Percentiles rank a stretch among this genome's conserved stretches.
phyloP scores from a whole-genome alignment of 2,888 invertebrate genomes.

The Alitta virens region DNA sequence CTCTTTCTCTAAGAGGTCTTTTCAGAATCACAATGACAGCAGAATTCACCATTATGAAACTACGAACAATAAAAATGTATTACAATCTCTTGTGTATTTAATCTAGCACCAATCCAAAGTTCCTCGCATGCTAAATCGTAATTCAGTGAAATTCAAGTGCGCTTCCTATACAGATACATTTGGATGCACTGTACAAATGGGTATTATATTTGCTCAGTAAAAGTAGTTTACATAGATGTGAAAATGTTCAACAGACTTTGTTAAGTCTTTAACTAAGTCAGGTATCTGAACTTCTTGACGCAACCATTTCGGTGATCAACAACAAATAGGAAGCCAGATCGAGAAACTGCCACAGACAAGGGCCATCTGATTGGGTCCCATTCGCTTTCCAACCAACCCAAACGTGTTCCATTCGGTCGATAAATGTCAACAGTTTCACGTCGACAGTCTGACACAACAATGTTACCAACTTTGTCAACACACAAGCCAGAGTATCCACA shows the following conservation, averaged over 20 bases:
- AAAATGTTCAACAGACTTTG: too few species aligned
- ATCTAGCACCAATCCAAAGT: too few species aligned
- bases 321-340: conserved; percentile 12
- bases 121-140: not conserved
- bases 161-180: not conserved
- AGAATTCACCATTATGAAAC: too few species aligned
- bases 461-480: conserved; percentile 6
- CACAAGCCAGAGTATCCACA: conserved; percentile 7
- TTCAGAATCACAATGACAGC: too few species aligned
- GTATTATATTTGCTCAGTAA: not conserved
- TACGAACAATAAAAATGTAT: too few species aligned
- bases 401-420: conserved; percentile 6
- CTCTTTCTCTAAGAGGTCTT: too few species aligned
- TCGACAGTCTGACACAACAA: conserved; percentile 13
- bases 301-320: conserved; percentile 13
- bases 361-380: conserved; percentile 15
- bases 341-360: conserved; percentile 1
- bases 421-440: conserved; percentile 5
- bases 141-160: not conserved
- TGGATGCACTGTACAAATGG: not conserved
- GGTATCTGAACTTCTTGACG: conserved; percentile 15
- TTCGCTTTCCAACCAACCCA: conserved; percentile 11
- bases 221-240: not conserved
- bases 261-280: not conserved
- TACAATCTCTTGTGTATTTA: too few species aligned